Evolutionary conservation across 2,113 vertebrate genomes (phyloP), one percentile per base, ranked within the genome.

Genomic region (Ranitomeya imitator): DNA sequence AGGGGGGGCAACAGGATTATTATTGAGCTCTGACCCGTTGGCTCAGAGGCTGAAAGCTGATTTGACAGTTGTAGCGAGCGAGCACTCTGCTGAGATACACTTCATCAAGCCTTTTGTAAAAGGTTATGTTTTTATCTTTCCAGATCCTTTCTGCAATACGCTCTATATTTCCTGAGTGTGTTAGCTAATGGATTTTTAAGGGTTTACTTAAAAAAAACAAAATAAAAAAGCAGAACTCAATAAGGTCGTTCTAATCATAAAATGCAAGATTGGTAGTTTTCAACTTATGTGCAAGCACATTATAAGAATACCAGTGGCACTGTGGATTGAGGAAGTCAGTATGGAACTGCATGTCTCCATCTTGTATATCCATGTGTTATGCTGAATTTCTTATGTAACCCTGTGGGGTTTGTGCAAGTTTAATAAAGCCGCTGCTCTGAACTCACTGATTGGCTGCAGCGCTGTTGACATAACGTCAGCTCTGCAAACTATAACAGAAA

Each of bases 1-100:
- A 96, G 95, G 95, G 95, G 95, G 94, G 93, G 95, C 95, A 92
- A 95, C 93, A 95, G 94, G 93, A 95, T 95, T 92, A 94, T 94
- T 92, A 93, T 94, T 95, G 93, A 94, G 92, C 94, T 93, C 92
- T 94, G 94, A 93, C 94, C 94, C 93, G 91, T 91, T 79, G 90
- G 92, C 92, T 85, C 79, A 0, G 88, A 83, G 89, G 90, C 90
- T 88, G 92, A 91, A 90, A 91, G 93, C 93, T 92, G 92, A 93
- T 93, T 93, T 91, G 92, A 91, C 91, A 89, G 89, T 90, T 89
- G 90, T 90, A 87, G 67, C 82, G 92, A 92, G 91, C 89, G 81
- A 90, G 91, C 91, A 86, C 90, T 94, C 92, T 90, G 93, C 88
- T 87, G 90, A 90, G 67, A 69, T 90, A 54, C 90, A 85, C 8